Evolutionary conservation across 2,113 vertebrate species (phyloP), one percentile per base, ranked within the genome.

Genomic region (Odontophorus gujanensis): DNA sequence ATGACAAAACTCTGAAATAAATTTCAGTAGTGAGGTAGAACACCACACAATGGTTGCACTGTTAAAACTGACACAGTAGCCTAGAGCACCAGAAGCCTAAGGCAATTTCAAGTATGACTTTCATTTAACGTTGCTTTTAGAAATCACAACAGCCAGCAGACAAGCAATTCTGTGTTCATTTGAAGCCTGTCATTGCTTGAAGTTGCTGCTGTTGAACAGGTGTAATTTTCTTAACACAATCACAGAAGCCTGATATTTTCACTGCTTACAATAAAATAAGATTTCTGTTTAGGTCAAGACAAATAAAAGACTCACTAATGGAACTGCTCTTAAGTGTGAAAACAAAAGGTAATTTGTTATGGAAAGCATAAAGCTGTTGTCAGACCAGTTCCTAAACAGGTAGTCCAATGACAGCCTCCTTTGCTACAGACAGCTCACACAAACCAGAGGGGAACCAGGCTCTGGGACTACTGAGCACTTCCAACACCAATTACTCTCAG

Each of bases 401-500:
- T 20, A 51, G 7, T 68, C 85, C 71, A 47, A 57, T 51, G 16
- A 28, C 51, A 73, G 36, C 12, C 42, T 62, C 53, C 28, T 50
- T 50, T 62, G 36, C 32, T 34, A 50, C 9, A 13, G 2, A 11
- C 16, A 17, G 26, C 32, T 62, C 2, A 1, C 40, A 76, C 17
- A 85, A 76, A 66, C 17, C 2, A 1, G 15, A 32, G 38, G 40
- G 6, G 7, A 24, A 25, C 34, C 32, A 42, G 15, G 38, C 21
- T 66, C 51, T 59, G 32, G 22, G 58, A 61, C 36, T 43, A 42
- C 50, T 15, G 43, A 75, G 30, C 20, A 15, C 14, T 21, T 34
- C 26, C 26, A 32, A 4, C 1, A 2, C 9, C 7, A 7, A 3
- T 15, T 16, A 32, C 32, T 26, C 32, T 7, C 24, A 30, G 36